Conservation (phyloP, 2,888 invertebrate genomes). For the Allygus modestus region DNA sequence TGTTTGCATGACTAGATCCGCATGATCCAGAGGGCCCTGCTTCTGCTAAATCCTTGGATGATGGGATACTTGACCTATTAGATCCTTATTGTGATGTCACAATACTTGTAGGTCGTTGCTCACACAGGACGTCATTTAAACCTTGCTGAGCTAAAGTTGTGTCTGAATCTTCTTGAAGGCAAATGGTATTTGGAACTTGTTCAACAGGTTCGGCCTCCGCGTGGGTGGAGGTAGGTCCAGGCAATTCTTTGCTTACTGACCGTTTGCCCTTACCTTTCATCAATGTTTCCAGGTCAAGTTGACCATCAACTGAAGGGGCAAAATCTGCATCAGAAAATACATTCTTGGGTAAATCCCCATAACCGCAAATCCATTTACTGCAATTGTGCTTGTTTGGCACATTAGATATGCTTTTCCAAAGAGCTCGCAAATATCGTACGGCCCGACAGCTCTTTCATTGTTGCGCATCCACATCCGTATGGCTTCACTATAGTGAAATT, state of each 20-base stretch:
- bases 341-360: constrained; percentile 71
- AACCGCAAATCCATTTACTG: constrained; percentile 68
- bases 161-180: too few relatives aligned
- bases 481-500: constrained; percentile 68
- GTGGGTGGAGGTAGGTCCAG: not conserved
- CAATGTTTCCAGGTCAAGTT: constrained; percentile 49
- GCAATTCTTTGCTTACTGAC: constrained; percentile 29
- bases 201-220: constrained; percentile 9
- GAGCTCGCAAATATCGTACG: constrained; percentile 68
- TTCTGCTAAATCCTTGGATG: too few relatives aligned
- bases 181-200: not conserved
- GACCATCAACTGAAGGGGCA: not conserved
- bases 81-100: too few relatives aligned
- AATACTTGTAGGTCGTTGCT: too few relatives aligned
- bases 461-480: constrained; percentile 70
- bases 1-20: too few relatives aligned
- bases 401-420: constrained; percentile 70
- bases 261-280: constrained; percentile 43
- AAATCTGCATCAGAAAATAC: constrained; percentile 65
- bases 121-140: too few relatives aligned
- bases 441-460: constrained; percentile 66
- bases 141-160: too few relatives aligned
- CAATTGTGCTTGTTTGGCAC: constrained; percentile 67
- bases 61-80: too few relatives aligned
- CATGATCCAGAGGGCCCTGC: too few relatives aligned